A percentile compares a stretch with the other conserved stretches of the same genome.
These are phyloP conservation scores for Tinea trinotella DNA, from an alignment of 2,888 invertebrate species.

Conservation along the genomic window DNA sequence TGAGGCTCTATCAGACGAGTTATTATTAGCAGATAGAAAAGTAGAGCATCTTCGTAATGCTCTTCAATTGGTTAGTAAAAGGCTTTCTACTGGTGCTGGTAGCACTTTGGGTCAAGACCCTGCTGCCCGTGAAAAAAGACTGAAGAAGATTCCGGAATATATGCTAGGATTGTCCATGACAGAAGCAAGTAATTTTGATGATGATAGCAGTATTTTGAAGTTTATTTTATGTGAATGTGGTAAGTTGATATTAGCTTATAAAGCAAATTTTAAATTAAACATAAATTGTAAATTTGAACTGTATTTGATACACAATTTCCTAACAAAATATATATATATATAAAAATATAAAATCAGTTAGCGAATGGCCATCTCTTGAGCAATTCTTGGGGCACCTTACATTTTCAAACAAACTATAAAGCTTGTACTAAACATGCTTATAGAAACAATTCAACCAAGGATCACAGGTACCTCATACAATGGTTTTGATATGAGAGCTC, in stretches of 20 bases:
- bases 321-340: too few relatives aligned
- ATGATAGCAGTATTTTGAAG: constrained; percentile 75
- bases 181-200: constrained; percentile 75
- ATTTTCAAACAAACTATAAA: too few relatives aligned
- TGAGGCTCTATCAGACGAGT: constrained; percentile 86
- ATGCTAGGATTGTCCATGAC: constrained; percentile 82
- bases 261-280: neutral
- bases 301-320: too few relatives aligned
- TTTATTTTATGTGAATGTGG: constrained; percentile 72
- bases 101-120: constrained; percentile 72
- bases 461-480: too few relatives aligned
- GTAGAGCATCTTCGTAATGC: constrained; percentile 85
- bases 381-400: too few relatives aligned
- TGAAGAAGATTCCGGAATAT: constrained; percentile 91
- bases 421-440: too few relatives aligned
- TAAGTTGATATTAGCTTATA: constrained; percentile 29
- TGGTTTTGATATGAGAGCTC: too few relatives aligned
- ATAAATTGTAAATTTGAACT: neutral
- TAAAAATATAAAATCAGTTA: too few relatives aligned
- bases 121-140: constrained; percentile 79
- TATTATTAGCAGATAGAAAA: constrained; percentile 85
- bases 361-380: too few relatives aligned
- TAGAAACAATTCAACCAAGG: too few relatives aligned
- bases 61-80: constrained; percentile 75
- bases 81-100: constrained; percentile 66